These are phyloP conservation scores for Gastracanthus pulcherrimus DNA, from an alignment of 2,888 invertebrate genomes.

Conservation along the genomic window DNA sequence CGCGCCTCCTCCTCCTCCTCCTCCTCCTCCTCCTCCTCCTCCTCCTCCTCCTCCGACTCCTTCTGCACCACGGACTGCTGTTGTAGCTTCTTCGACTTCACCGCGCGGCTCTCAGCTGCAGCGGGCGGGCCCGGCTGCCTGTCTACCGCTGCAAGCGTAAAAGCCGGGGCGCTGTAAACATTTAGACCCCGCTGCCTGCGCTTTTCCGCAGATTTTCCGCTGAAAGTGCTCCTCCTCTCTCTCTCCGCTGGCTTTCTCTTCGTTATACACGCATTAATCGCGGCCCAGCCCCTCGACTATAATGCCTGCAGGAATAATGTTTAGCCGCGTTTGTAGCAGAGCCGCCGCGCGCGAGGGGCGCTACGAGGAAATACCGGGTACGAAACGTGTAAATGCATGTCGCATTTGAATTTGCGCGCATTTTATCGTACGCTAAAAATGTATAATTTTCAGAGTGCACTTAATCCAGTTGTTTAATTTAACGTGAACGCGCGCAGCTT, in stretches of 20 bases:
- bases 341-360: not conserved
- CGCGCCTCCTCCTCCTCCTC: no score
- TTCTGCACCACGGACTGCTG: not conserved
- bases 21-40: not conserved
- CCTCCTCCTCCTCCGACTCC: no score
- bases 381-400: no score
- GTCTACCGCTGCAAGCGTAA: constrained; percentile 36
- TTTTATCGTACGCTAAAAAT: not conserved
- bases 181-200: constrained; percentile 24
- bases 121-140: not conserved
- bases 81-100: constrained; percentile 19
- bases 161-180: constrained; percentile 49
- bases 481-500: not conserved
- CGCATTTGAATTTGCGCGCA: not conserved
- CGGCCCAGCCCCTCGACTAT: not conserved
- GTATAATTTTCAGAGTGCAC: not conserved
- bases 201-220: constrained; percentile 50
- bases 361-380: no score
- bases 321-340: constrained; percentile 1
- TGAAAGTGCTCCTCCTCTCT: constrained; percentile 9
- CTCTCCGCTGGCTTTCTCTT: constrained; percentile 1
- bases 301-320: constrained; percentile 31
- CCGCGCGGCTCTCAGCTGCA: not conserved
- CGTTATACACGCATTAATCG: constrained; percentile 47
- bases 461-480: not conserved